Evolutionary conservation across 2,797 vertebrate genomes (phyloP), one percentile per base, ranked within the genome.

Genomic region (Pitangus sulphuratus): DNA sequence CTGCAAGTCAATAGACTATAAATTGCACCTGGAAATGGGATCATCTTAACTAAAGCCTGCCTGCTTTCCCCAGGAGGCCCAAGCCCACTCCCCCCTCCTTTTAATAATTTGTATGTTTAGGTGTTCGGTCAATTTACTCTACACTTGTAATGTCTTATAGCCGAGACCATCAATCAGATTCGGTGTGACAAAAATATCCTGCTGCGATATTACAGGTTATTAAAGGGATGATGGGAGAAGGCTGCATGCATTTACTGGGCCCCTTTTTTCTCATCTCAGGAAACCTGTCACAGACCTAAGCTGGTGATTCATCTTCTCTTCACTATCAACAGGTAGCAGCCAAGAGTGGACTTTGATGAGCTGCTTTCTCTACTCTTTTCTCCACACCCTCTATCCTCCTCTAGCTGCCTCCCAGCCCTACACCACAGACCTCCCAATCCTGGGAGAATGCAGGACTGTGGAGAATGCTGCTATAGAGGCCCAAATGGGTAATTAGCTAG

Each of bases 51-150:
- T 98, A 98, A 98, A 99, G 98, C 98, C 98, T 96, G 97, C 96
- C 97, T 98, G 98, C 97, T 97, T 97, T 98, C 96, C 98, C 97
- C 97, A 93, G 95, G 97, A 97, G 98, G 97, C 94, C 94, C 95
- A 58, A 94, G 95, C 97, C 90, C 39, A 9, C 91, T 97, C 83
- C 98, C 98, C 65, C 98, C 98, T 98, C 98, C 98, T 99, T 99
- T 99, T 99, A 99, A 99, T 99, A 98, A 99, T 99, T 99, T 99
- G 98, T 99, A 98, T 99, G 98, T 99, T 99, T 99, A 98, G 98
- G 98, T 99, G 98, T 98, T 99, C 97, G 97, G 98, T 98, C 98
- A 98, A 98, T 99, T 98, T 98, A 97, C 98, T 97, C 97, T 97
- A 97, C 97, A 95, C 98, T 98, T 98, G 98, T 98, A 98, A 98